Evolutionary conservation across 1,140 invertebrate genomes (phyloP).

Genomic region (Leptestheria dahalacensis): DNA sequence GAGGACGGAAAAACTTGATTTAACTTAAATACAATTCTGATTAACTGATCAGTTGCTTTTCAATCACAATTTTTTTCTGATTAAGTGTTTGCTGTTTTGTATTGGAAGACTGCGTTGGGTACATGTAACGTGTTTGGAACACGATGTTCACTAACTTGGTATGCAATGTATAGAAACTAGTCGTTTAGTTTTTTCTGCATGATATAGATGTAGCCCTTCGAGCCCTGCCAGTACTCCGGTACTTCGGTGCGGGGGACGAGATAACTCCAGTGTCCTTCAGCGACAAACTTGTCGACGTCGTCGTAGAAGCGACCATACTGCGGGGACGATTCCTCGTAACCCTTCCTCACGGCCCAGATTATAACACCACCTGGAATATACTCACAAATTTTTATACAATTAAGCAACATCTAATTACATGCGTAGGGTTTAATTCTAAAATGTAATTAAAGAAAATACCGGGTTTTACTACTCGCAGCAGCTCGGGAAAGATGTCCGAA

Average conservation of each 20-base stretch:
- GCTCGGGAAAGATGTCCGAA: constrained; percentile 14
- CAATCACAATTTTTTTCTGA: too few relatives aligned
- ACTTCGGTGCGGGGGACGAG: background rate
- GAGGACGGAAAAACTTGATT: too few relatives aligned
- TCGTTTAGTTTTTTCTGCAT: too few relatives aligned
- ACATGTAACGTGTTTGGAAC: too few relatives aligned
- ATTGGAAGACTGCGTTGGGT: too few relatives aligned
- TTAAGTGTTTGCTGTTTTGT: too few relatives aligned
- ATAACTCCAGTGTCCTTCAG: constrained; percentile 7
- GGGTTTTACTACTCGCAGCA: constrained; percentile 17
- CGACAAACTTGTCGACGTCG: constrained; percentile 8
- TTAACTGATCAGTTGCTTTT: too few relatives aligned
- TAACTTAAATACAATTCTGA: background rate
- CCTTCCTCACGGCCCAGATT: constrained; percentile 12
- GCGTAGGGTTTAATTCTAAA: background rate
- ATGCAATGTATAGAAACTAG: too few relatives aligned
- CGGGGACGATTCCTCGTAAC: constrained; percentile 7
- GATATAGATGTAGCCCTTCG: constrained; percentile 12
- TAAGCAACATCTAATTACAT: background rate
- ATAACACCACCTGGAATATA: constrained; percentile 9
- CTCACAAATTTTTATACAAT: too few relatives aligned
- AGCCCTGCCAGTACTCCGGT: constrained; percentile 8
- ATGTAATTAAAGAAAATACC: constrained; percentile 8
- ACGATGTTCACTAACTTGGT: too few relatives aligned
- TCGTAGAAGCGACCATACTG: constrained; percentile 12